These are phyloP conservation scores for Drosophila subsilvestris DNA, from an alignment of 2,888 invertebrate species.

Conservation along the genomic window DNA sequence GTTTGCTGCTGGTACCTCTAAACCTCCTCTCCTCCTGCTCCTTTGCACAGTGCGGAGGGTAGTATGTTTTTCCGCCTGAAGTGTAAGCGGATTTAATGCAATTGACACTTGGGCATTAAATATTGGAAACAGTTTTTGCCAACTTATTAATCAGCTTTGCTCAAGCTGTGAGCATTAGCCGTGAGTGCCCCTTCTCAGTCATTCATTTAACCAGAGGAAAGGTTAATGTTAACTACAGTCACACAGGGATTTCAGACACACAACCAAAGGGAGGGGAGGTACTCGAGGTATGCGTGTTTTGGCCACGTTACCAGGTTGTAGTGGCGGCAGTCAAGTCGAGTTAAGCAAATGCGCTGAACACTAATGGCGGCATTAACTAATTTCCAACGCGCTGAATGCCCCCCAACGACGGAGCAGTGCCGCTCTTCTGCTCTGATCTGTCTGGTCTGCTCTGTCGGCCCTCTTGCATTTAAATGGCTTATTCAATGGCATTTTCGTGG, in stretches of 20 bases:
- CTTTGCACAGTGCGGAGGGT: too few relatives aligned
- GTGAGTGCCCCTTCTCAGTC: not conserved
- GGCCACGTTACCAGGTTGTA: not conserved
- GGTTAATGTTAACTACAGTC: not conserved
- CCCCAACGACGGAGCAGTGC: not conserved
- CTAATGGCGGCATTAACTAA: conserved; percentile 60
- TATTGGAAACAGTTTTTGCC: conserved; percentile 23
- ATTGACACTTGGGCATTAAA: conserved; percentile 39
- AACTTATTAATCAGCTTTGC: conserved; percentile 29
- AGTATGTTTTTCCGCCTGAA: conserved; percentile 1
- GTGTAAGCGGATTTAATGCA: conserved; percentile 35
- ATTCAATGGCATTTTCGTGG: conserved; percentile 58
- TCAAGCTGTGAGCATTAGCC: conserved; percentile 9
- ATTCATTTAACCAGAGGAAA: not conserved
- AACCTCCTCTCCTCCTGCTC: not conserved
- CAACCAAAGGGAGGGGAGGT: not conserved
- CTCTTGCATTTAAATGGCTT: conserved; percentile 58
- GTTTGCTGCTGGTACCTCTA: conserved; percentile 2
- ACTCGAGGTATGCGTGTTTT: not conserved
- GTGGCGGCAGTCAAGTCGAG: conserved; percentile 46
- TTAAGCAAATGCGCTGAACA: conserved; percentile 55
- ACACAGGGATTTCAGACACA: not conserved
- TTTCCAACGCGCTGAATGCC: conserved; percentile 37
- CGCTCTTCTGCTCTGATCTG: not conserved
- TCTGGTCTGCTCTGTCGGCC: not conserved